Base-by-base conservation (phyloP, 2,113 vertebrate species). In the Hystrix cristata region DNA sequence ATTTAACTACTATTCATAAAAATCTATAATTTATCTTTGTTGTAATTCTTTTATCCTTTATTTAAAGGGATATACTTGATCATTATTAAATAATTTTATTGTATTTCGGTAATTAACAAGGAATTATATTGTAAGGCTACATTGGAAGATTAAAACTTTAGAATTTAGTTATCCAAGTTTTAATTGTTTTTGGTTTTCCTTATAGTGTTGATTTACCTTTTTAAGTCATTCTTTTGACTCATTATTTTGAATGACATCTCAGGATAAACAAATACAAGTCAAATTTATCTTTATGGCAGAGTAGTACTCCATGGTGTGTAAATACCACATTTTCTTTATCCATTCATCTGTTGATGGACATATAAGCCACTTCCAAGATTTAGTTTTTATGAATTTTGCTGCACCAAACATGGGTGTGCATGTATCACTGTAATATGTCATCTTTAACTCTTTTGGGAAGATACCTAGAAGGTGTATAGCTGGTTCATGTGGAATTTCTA, bases 51-150 rank as follows among this genome's bases (percentile, higher is more conserved):
- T 60, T 19, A 7, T 18, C 9, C 6, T 81, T 51, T 53, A 64
- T 74, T 59, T 80, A 71, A 96, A 96, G 46, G 10, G 27, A 83
- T 19, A 0, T 38, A 74, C 5, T 16, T 29, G 84, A 29, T 71
- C 21, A 29, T 93, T 74, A 5, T 76, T 6, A 23, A 93, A 87
- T 81, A 38, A 79, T 79, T 72, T 16, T 60, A n/a, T 53, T 87
- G 12, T 34, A 81, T 87, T 90, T 95, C 23, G 38, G 34, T 95
- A 90, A 67, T 90, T 80, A 72, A 23, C 48, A 67, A 79, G 19
- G 34, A 83, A 29, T 65, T 94, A 46, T 84, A 60, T 53, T 46
- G 1, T 53, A 87, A 15, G 43, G 9, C 38, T 59, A 27, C 14
- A 51, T 10, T 80, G 19, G 18, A 80, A 10, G 23, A 27, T 84